Base-by-base conservation (phyloP, 2,888 invertebrate genomes). In the Cyclophora albipunctata region DNA sequence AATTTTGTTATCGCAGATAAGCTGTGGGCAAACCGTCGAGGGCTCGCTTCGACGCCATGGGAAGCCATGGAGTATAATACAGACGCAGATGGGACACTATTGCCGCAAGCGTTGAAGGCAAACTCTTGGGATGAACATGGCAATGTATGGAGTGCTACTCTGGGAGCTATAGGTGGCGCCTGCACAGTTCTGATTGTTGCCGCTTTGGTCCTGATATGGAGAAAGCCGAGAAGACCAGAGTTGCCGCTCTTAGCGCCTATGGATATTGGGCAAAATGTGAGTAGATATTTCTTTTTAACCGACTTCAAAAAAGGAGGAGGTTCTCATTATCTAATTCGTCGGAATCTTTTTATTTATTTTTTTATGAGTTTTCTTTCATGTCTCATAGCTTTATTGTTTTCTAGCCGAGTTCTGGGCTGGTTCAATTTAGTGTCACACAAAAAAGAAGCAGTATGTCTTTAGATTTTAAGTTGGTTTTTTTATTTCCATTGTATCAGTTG, bases 1-100 rank as follows among this genome's bases (percentile, higher is more conserved):
- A 84, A 84, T 79, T 75, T 78, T 57, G 80, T 86, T 87, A 86
- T 86, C 86, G 48, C 72, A 85, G 86, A 86, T 86, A 86, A 86
- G 78, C 77, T 66, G 73, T 78, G 84, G 84, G 71, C 73, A 70
- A 75, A 73, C 59, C 67, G 74, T 63, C 70, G 68, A 53, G 69
- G 68, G 63, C 67, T 66, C 66, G 62, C 65, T 60, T 74, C 69
- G 69, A 72, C 69, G 66, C 71, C 72, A 62, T 71, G 78, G 79
- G 73, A 75, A 53, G 68, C 64, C 59, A 64, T 42, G 45, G 54
- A 73, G 57, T 62, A 64, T 20, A 20, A 43, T 34, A 7, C 5
- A 43, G 43, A 43, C 5, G 4, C 43, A 34, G 5, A 20, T 7
- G 33, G 7, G 33, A 5, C 5, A n/a, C n/a, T 7, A 42, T 5